Conservation (phyloP, 2,113 vertebrate species). For the Marcusenius ussheri region DNA sequence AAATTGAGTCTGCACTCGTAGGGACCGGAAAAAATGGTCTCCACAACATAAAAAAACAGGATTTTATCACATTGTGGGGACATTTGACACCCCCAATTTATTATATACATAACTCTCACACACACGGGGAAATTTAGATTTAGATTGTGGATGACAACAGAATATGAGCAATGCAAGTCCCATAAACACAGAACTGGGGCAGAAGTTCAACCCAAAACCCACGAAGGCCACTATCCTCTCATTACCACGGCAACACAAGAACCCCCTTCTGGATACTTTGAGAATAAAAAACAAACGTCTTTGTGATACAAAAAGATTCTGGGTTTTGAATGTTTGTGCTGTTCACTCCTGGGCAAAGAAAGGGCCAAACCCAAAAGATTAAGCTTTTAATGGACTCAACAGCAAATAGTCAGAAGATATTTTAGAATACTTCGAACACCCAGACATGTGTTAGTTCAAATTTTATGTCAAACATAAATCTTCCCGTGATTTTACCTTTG, state of each 20-base stretch:
- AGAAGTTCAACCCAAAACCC: not conserved
- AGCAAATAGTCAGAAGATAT: too few species aligned
- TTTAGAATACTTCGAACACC: not conserved
- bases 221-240: not conserved
- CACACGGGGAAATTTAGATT: not conserved
- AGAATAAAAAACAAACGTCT: not conserved
- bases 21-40: too few species aligned
- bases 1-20: too few species aligned
- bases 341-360: not conserved
- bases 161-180: not conserved
- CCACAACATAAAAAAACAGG: too few species aligned
- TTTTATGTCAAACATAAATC: not conserved
- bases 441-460: not conserved
- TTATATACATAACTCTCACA: not conserved
- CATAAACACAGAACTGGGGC: not conserved
- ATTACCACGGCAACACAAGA: not conserved
- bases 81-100: too few species aligned
- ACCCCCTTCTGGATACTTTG: not conserved
- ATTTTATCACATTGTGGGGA: too few species aligned
- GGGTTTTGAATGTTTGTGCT: not conserved
- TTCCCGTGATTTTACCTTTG: not conserved
- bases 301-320: not conserved
- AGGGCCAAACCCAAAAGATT: too few species aligned
- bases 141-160: not conserved
- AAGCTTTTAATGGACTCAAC: too few species aligned